Evolutionary conservation across 2,113 vertebrate species (phyloP), one percentile per base, ranked within the genome.

Genomic region (Cercocebus atys): DNA sequence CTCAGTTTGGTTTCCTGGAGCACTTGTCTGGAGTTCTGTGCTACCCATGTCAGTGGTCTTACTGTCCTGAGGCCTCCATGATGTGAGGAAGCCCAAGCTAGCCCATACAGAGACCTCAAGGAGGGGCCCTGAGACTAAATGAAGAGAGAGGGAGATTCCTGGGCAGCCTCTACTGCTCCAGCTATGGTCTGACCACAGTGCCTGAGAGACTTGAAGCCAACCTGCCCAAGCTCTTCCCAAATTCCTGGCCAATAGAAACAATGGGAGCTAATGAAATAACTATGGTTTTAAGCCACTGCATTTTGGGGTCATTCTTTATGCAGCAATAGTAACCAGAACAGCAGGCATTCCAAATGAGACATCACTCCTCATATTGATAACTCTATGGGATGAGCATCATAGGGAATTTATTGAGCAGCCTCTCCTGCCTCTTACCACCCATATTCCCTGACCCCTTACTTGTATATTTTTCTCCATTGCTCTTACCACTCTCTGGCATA

Each of bases 121-220:
- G 47, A 76, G 61, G 81, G 43, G 3, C 3, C n/a, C 20, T 1
- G n/a, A 10, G 45, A 11, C 30, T 14, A 3, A 11, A 1, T 8
- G 30, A 14, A 82, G 55, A 35, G 38, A 52, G 20, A 81, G 72
- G 20, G 12, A 43, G 23, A 7, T 4, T 23, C 35, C n/a, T 27
- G 8, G 32, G 50, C 4, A 0, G 17, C 35, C 16, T 20, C 8
- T 7, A 64, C 13, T 0, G 16, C 32, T 38, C 5, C n/a, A 43
- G 40, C 6, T 20, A 17, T 3, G 1, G 0, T 35, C 23, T 57
- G 32, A 57, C 27, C 8, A 2, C 3, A 6, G 1, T 2, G 43
- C 16, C 0, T 17, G 32, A 35, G 43, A 89, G 40, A 61, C 10
- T 6, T 22, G 9, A 45, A 8, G 10, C 17, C 38, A 22, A 73